Percentiles rank a stretch among this genome's conserved stretches.
These are phyloP conservation scores for Miltochrista miniata DNA, from an alignment of 2,888 invertebrate genomes.

Conservation along the genomic window DNA sequence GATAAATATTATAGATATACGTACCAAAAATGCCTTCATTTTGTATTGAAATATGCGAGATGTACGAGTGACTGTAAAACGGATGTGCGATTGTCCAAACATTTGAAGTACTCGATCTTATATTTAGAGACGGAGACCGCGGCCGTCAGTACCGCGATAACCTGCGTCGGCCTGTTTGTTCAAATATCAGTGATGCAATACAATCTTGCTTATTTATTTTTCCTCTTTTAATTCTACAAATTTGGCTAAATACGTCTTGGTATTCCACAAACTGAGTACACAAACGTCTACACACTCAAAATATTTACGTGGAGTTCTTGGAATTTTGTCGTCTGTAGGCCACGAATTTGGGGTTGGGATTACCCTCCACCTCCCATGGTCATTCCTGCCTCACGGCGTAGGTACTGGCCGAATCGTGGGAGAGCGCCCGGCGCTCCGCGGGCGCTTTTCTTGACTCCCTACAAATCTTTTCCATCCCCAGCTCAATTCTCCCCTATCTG, in stretches of 20 bases:
- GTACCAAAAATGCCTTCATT: conserved; percentile 52
- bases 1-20: conserved; percentile 18
- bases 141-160: neutral
- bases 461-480: too few species aligned
- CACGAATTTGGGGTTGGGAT: too few species aligned
- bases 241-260: neutral
- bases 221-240: neutral
- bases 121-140: neutral
- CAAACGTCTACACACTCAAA: too few species aligned
- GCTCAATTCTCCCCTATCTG: too few species aligned
- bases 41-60: conserved; percentile 25
- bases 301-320: too few species aligned
- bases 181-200: neutral
- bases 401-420: too few species aligned
- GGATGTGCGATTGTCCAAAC: conserved; percentile 14
- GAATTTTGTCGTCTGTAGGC: too few species aligned
- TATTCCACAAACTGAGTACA: too few species aligned
- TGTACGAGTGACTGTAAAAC: conserved; percentile 12
- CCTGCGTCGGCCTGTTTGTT: neutral
- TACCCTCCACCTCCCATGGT: too few species aligned
- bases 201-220: neutral
- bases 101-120: conserved; percentile 4
- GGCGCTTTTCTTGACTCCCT: too few species aligned
- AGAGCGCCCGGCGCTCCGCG: too few species aligned
- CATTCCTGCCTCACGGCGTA: too few species aligned